These are phyloP conservation scores for Cyprinodon tularosa DNA, from an alignment of 2,113 vertebrate genomes.

Conservation along the genomic window DNA sequence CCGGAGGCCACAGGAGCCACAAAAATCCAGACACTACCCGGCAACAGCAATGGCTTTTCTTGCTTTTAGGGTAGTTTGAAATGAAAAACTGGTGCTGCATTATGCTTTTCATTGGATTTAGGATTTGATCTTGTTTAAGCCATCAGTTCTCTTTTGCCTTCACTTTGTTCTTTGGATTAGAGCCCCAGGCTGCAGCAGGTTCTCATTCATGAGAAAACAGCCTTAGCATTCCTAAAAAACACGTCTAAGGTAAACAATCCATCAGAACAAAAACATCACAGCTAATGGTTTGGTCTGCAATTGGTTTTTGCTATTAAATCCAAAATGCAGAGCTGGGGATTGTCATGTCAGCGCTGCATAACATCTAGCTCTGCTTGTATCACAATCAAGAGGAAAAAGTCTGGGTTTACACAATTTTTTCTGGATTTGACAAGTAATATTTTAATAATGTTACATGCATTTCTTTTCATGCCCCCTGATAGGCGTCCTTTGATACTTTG, in stretches of 20 bases:
- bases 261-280: conserved; percentile 51
- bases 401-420: too few relatives aligned
- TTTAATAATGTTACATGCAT: background rate
- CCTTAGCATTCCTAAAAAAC: conserved; percentile 34
- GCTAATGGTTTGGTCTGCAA: conserved; percentile 29
- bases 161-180: background rate
- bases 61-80: conserved; percentile 4
- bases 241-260: conserved; percentile 35
- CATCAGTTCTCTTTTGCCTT: conserved; percentile 2
- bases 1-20: conserved; percentile 52
- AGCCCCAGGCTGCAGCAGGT: conserved; percentile 8
- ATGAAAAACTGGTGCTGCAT: conserved; percentile 20
- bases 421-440: background rate
- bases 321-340: background rate
- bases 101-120: conserved; percentile 20
- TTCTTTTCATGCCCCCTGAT: background rate
- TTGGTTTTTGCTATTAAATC: conserved; percentile 22
- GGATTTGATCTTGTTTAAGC: conserved; percentile 9
- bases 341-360: conserved; percentile 40
- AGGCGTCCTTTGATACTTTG: too few relatives aligned
- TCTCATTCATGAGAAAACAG: conserved; percentile 28
- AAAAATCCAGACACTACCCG: conserved; percentile 57
- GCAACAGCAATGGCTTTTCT: conserved; percentile 9
- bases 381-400: too few relatives aligned
- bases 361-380: conserved; percentile 17